Percentiles rank a stretch among this genome's conserved stretches.
Conservation (phyloP, 2,888 invertebrate species). For the Branchipolynoe longqiensis region DNA sequence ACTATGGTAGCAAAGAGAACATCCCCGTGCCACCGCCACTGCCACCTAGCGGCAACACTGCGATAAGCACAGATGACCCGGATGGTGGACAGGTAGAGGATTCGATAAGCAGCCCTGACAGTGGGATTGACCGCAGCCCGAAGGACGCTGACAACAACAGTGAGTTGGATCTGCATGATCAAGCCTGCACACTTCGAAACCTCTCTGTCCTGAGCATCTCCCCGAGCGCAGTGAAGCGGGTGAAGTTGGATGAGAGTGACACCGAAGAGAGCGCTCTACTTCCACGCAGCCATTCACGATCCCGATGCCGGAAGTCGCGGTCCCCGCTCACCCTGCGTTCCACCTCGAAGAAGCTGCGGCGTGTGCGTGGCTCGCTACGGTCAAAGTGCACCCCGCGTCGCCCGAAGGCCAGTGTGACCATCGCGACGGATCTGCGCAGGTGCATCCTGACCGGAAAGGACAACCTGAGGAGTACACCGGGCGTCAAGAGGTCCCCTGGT, state of each 20-base stretch:
- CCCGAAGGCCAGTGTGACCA: neutral
- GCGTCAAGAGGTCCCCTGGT: slow-evolving; percentile 36
- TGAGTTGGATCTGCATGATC: too few relatives aligned
- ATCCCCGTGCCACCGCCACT: slow-evolving; percentile 31
- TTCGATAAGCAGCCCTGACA: too few relatives aligned
- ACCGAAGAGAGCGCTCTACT: neutral
- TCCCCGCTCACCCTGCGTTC: slow-evolving; percentile 1
- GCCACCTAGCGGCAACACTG: neutral
- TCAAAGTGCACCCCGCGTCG: slow-evolving; percentile 22
- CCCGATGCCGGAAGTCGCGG: slow-evolving; percentile 20
- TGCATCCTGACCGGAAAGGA: slow-evolving; percentile 27
- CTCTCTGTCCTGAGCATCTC: neutral
- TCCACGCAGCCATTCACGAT: neutral
- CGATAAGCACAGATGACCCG: neutral
- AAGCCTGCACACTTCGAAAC: too few relatives aligned
- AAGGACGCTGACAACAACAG: too few relatives aligned
- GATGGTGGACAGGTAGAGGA: neutral
- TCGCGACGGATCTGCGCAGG: slow-evolving; percentile 29
- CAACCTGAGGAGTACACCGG: slow-evolving; percentile 47
- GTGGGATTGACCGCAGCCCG: too few relatives aligned
- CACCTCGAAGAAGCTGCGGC: neutral
- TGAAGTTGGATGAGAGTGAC: slow-evolving; percentile 30
- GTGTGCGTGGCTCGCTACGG: neutral
- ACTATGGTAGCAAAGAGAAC: neutral
- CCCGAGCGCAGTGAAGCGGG: neutral